Base-by-base conservation (phyloP, 1,140 invertebrate species). In the Polypedilum vanderplanki region DNA sequence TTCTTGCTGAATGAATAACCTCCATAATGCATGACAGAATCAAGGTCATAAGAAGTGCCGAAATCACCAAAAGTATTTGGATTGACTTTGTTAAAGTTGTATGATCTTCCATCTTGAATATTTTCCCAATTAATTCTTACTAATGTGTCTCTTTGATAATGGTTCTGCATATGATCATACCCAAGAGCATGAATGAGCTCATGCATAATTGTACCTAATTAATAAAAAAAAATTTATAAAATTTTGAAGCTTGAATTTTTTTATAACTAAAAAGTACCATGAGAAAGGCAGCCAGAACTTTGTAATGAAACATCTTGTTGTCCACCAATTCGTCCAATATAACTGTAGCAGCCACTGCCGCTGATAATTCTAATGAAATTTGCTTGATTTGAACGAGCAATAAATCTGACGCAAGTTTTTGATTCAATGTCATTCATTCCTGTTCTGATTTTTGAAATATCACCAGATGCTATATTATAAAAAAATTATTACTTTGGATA, bases 1-100 rank as follows among this genome's bases (percentile, higher is more conserved):
- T 88, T 87, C 74, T 80, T 83, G 0, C 86, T 86, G 77, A 89
- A 90, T 5, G 87, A 86, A 57, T 81, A 80, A 12, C 82, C 79
- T 74, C 84, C 85, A 77, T 90, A 89, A 77, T 90, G 88, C 88
- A 89, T 89, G 7, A 90, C 81, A 77, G 86, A 88, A 1, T 79
- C 78, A 76, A 88, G 89, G 79, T 89, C 88, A 76, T 90, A 90
- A 9, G 76, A 75, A 73, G 83, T 77, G 2, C 82, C 80, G 74
- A 82, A 85, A 76, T 85, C n/a, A 57, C n/a, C 82, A 0, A 83
- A 83, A 0, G 85, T 81, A 0, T 79, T 82, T 1, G 76, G 78
- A 15, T 81, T 79, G 46, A 85, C 85, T 76, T 86, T 87, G 10
- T 84, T 81, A 77, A 87, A 87, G 76, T 87, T 86, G 73, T 82